phyloP scores from a whole-genome alignment of 1,140 invertebrate genomes.

The Papilio dardanus region DNA sequence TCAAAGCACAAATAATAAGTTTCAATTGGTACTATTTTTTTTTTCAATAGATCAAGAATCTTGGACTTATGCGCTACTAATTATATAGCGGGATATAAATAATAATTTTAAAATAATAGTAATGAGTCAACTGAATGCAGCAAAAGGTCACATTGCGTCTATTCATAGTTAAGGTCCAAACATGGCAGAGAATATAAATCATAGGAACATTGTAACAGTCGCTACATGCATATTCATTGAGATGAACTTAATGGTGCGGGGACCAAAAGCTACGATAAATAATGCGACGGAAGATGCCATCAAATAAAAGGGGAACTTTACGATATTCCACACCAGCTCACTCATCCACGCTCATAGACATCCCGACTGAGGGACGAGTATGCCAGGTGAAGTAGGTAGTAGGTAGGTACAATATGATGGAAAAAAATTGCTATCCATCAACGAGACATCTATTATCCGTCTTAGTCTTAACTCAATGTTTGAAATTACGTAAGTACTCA shows the following conservation, averaged over 20 bases:
- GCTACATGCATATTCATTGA: conserved; percentile 24
- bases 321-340: no score
- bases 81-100: no score
- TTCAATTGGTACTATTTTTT: not conserved
- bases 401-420: not conserved
- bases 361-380: no score
- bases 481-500: not conserved
- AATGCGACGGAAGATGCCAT: conserved; percentile 11
- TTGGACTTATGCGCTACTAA: no score
- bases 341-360: no score
- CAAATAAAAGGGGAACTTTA: not conserved
- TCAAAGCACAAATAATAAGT: no score
- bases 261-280: not conserved
- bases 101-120: not conserved
- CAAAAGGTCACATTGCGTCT: conserved; percentile 17
- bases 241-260: not conserved
- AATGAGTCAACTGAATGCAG: conserved; percentile 14
- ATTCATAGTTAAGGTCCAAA: conserved; percentile 25
- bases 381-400: no score
- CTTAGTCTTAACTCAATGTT: not conserved
- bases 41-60: not conserved
- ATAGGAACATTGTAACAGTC: conserved; percentile 15
- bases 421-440: not conserved
- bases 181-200: conserved; percentile 29
- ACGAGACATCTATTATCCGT: no score